Evolutionary conservation across 2,888 invertebrate genomes (phyloP), one percentile per base, ranked within the genome.

Genomic region (Pristionchus exspectatus): DNA sequence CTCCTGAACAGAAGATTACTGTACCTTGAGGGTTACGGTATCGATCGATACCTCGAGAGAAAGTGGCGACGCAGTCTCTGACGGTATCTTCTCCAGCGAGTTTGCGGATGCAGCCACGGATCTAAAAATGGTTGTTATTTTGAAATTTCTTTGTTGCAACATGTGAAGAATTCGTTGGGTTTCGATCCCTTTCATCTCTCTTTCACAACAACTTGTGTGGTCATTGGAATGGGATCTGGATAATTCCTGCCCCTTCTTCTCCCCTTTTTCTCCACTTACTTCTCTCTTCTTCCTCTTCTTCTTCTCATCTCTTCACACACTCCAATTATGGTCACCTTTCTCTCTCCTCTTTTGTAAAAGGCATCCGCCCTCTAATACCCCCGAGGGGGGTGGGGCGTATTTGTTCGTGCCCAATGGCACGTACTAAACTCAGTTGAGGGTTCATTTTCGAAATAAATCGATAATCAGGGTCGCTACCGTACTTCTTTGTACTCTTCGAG

Each of bases 21-120:
- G 54, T 77, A 81, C 2, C 30, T 56, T 14, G 33, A 3, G 5
- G 33, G 21, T 1, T 24, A 30, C 56, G 30, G n/a, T 12, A 81
- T 85, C 33, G 59, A 59, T 85, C 59, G 69, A 66, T 74, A 89
- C 89, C 94, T 50, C 92, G 90, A n/a, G 94, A 94, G 91, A 94
- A 94, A 9, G 92, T 92, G 38, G 92, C 90, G 5, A 94, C 94
- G 85, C 94, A 93, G 16, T 93, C 93, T n/a, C 91, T 88, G 30
- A 94, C 91, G 50, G 88, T 90, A 14, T 89, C 90, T 14, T 90
- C 89, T 21, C 85, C 85, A 44, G 93, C 89, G n/a, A 90, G 88
- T 44, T 91, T 90, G 10, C 93, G 89, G 21, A 93, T 89, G 88
- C 93, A 94, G 24, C 91, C 90, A 33, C 93, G 91, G n/a, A 94